Evolutionary conservation across 2,888 invertebrate species (phyloP).

Genomic region (Trachelus troglodyta): DNA sequence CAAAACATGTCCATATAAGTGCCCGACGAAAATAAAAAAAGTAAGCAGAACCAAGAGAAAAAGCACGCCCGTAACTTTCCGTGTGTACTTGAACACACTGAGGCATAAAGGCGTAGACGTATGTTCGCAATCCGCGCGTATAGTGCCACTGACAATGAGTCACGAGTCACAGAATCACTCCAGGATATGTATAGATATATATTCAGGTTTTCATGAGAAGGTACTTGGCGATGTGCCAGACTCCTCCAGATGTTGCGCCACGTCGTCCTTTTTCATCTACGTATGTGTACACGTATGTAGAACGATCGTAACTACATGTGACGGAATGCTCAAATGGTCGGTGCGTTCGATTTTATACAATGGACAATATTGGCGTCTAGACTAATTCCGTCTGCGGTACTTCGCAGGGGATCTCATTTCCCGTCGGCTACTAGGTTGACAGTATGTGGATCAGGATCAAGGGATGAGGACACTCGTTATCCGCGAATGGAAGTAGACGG

Average conservation of each 20-base stretch:
- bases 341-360: not conserved
- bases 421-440: not conserved
- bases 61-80: not conserved
- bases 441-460: not conserved
- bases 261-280: constrained; percentile 17
- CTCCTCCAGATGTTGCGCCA: constrained; percentile 30
- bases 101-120: not conserved
- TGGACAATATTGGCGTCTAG: not conserved
- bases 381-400: not conserved
- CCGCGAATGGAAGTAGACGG: not conserved
- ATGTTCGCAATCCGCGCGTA: not conserved
- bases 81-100: not conserved
- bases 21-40: not conserved
- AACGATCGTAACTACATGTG: not conserved
- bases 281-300: not conserved
- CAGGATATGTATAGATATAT: constrained; percentile 31
- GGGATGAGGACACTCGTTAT: not conserved
- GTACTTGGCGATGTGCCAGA: constrained; percentile 28
- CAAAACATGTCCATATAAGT: not conserved
- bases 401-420: not conserved
- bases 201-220: constrained; percentile 7
- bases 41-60: not conserved
- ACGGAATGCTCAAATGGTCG: not conserved
- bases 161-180: constrained; percentile 28
- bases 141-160: not conserved